These are phyloP conservation scores for Salmo trutta DNA, from an alignment of 2,797 vertebrate species.

Conservation along the genomic window DNA sequence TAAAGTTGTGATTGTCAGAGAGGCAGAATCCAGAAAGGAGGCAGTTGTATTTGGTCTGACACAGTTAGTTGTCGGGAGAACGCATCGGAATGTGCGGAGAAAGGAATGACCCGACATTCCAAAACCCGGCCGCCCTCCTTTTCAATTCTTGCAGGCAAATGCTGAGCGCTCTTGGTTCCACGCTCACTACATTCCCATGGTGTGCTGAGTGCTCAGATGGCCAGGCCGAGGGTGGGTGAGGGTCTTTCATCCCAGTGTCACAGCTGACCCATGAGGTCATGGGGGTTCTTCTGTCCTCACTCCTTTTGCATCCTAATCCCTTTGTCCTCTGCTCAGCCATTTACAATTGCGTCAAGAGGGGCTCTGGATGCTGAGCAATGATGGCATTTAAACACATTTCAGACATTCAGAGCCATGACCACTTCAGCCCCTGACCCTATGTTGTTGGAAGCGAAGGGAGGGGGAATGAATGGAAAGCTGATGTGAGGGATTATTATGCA, in stretches of 20 bases:
- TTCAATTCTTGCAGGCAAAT: slow-evolving; percentile 57
- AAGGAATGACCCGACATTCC: slow-evolving; percentile 74
- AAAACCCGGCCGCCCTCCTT: slow-evolving; percentile 62
- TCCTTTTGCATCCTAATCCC: slow-evolving; percentile 38
- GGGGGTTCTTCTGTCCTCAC: slow-evolving; percentile 36
- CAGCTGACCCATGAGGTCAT: slow-evolving; percentile 74
- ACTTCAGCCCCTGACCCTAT: slow-evolving; percentile 23
- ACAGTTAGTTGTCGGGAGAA: slow-evolving; percentile 58
- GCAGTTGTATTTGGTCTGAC: slow-evolving; percentile 59
- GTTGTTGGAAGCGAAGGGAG: slow-evolving; percentile 22
- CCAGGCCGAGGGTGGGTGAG: slow-evolving; percentile 31
- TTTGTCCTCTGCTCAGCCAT: slow-evolving; percentile 64
- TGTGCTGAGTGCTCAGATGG: slow-evolving; percentile 44
- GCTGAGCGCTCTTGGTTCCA: slow-evolving; percentile 60
- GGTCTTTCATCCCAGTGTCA: slow-evolving; percentile 30
- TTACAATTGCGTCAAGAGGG: slow-evolving; percentile 53
- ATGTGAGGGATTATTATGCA: slow-evolving; percentile 54
- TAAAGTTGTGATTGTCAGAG: slow-evolving; percentile 1
- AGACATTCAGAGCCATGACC: slow-evolving; percentile 37
- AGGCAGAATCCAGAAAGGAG: slow-evolving; percentile 32
- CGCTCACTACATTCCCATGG: slow-evolving; percentile 64
- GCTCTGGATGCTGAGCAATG: slow-evolving; percentile 44
- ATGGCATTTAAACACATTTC: slow-evolving; percentile 61
- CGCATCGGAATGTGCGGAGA: slow-evolving; percentile 69
- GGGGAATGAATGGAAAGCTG: slow-evolving; percentile 21